Percentiles rank a stretch among this genome's conserved stretches.
Evolutionary conservation across 2,888 invertebrate genomes (phyloP).

Genomic region (Dasysyrphus albostriatus): DNA sequence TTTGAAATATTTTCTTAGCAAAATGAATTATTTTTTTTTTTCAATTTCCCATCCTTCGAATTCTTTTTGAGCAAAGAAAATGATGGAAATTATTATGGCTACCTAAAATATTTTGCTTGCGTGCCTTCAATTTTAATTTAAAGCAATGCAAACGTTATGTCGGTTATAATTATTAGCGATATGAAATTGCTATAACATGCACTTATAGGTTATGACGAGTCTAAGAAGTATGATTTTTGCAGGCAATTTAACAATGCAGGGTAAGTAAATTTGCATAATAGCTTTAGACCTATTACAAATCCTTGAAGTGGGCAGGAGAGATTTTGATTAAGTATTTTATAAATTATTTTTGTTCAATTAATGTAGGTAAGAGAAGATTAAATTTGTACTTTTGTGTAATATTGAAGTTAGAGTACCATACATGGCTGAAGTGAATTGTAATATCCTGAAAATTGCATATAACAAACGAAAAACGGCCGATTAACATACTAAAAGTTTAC

Average conservation of each 20-base stretch:
- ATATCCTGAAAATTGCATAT: no score
- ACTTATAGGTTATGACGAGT: slow-evolving; percentile 11
- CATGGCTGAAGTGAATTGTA: no score
- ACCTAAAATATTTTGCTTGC: slow-evolving; percentile 36
- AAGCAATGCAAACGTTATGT: slow-evolving; percentile 55
- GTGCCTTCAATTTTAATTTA: slow-evolving; percentile 49
- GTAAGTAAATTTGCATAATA: slow-evolving; percentile 10
- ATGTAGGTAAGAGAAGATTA: background rate
- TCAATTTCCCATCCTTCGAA: slow-evolving; percentile 16
- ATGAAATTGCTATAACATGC: slow-evolving; percentile 56
- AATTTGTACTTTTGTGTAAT: background rate
- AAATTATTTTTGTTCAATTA: background rate
- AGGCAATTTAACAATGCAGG: background rate
- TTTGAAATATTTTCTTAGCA: slow-evolving; percentile 9
- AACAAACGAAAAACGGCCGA: no score
- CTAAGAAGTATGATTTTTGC: background rate
- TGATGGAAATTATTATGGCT: slow-evolving; percentile 11
- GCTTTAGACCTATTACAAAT: slow-evolving; percentile 2
- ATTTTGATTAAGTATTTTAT: background rate
- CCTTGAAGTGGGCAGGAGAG: background rate
- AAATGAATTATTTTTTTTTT: background rate
- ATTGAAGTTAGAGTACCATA: background rate
- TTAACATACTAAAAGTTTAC: no score
- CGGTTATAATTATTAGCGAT: slow-evolving; percentile 52
- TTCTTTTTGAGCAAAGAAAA: background rate